phyloP scores from a whole-genome alignment of 2,113 vertebrate species.

The Phalacrocorax carbo region DNA sequence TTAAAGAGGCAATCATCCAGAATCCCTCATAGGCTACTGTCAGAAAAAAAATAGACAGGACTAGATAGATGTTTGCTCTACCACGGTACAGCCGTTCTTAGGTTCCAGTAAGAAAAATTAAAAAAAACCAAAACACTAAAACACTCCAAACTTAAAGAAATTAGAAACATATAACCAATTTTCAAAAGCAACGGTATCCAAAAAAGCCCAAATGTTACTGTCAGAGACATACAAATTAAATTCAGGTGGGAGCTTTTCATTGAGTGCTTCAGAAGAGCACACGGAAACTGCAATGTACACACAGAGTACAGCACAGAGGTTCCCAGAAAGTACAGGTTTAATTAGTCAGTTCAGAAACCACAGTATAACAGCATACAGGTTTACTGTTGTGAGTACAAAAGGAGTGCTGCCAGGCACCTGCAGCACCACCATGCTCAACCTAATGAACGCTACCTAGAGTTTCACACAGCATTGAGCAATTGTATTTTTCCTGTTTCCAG shows the following conservation, averaged over 20 bases:
- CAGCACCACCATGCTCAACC: background rate
- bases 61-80: background rate
- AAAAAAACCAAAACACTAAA: too few species aligned
- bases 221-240: background rate
- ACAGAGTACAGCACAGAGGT: background rate
- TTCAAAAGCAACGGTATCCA: background rate
- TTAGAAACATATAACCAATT: background rate
- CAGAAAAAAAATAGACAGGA: background rate
- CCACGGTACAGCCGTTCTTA: background rate
- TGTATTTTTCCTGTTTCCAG: background rate
- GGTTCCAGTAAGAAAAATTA: background rate
- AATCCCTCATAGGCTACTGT: background rate
- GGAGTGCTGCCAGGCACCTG: background rate
- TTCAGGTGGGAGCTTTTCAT: background rate
- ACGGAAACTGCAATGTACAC: background rate
- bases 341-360: background rate
- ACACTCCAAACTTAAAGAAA: background rate
- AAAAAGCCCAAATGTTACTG: background rate
- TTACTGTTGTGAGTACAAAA: background rate
- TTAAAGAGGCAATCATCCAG: background rate
- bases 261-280: background rate
- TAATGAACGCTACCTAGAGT: background rate
- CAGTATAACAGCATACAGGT: background rate
- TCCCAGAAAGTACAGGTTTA: background rate
- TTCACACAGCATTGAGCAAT: background rate